These are phyloP conservation scores for human DNA, from an alignment of 2,113 vertebrate species.

Conservation along the genomic window DNA sequence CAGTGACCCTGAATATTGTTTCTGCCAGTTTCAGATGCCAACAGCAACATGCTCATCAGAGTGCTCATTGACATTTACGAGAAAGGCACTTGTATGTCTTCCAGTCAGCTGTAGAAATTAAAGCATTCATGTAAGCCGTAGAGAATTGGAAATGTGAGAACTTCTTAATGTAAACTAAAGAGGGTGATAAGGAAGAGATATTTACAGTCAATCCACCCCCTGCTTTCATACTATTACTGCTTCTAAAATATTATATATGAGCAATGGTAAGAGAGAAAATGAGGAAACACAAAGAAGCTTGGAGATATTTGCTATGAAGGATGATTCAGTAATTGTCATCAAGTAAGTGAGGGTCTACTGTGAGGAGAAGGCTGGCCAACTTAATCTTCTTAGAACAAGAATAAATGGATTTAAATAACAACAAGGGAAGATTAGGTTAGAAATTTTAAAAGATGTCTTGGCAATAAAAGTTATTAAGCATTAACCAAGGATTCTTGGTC, in stretches of 20 bases:
- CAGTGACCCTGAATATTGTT: background rate
- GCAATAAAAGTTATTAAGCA: background rate
- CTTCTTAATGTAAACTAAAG: background rate
- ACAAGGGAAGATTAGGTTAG: background rate
- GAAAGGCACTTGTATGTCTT: background rate
- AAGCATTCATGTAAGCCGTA: background rate
- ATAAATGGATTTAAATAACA: background rate
- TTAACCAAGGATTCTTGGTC: background rate
- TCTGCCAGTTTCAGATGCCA: background rate
- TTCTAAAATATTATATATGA: rapidly evolving
- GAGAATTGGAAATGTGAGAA: background rate
- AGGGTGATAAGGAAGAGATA: too few relatives aligned
- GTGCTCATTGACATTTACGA: background rate
- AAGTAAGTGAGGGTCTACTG: background rate
- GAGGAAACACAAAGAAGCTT: background rate
- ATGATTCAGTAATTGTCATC: too few relatives aligned
- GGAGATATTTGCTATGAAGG: background rate
- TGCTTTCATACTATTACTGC: rapidly evolving
- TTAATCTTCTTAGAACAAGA: background rate
- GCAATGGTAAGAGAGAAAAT: rapidly evolving
- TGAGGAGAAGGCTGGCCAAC: background rate
- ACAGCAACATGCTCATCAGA: background rate
- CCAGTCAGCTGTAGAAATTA: background rate
- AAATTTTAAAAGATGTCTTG: background rate
- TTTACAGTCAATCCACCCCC: rapidly evolving